phyloP scores from a whole-genome alignment of 2,888 invertebrate species.

The Phyto melanocephala region DNA sequence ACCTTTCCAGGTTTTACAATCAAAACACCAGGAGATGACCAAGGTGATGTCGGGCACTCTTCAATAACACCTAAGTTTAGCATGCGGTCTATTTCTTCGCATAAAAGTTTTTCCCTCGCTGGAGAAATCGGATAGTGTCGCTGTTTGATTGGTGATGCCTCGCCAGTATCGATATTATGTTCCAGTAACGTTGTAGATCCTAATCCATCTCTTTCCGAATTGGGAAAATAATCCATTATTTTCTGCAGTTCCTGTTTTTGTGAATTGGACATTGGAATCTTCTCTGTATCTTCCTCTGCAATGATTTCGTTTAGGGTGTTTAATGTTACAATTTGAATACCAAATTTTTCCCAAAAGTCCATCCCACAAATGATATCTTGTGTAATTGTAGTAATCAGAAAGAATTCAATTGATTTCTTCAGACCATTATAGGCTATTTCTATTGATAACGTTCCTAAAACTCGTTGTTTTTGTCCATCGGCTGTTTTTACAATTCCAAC shows the following conservation, averaged over 20 bases:
- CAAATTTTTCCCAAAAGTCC: background rate
- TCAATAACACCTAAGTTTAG: background rate
- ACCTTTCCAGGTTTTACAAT: background rate
- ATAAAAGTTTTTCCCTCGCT: background rate
- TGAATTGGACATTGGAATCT: background rate
- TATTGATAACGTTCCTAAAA: background rate
- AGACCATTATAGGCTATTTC: background rate
- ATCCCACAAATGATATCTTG: background rate
- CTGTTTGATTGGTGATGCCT: background rate
- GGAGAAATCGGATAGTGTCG: background rate
- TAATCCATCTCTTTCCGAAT: background rate
- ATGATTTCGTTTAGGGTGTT: background rate
- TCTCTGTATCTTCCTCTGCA: background rate
- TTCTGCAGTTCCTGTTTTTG: background rate
- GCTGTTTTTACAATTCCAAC: background rate
- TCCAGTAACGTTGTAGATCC: background rate
- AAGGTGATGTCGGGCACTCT: background rate
- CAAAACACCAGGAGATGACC: background rate
- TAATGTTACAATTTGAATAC: too few relatives aligned
- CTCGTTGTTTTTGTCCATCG: background rate
- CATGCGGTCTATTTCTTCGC: background rate
- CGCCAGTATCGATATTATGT: background rate
- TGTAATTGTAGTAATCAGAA: background rate
- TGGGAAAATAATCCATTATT: background rate
- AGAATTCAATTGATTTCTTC: background rate